Base-by-base conservation (phyloP, 2,888 invertebrate species). In the Strigamia crassipes region DNA sequence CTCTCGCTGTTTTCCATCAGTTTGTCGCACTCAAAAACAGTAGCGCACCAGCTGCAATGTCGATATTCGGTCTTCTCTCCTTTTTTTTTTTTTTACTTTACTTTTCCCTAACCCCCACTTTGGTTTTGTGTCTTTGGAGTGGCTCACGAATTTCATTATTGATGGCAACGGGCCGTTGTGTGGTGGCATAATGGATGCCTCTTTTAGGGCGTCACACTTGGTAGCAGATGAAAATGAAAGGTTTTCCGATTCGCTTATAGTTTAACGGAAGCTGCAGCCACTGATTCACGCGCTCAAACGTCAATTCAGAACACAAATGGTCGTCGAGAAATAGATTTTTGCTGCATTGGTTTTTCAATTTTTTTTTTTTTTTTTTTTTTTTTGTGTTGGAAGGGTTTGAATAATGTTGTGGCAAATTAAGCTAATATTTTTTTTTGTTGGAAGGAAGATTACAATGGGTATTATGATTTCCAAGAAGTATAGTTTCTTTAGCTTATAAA, bases 71-170 rank as follows among this genome's bases (percentile, higher is more conserved):
- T 23, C 18, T 61, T 61, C 23, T 61, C 18, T 61, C 61, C 61
- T 61, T 23, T 61, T 21, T 61, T 61, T 61, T 61, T 23, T 23
- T 61, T 6, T 21, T 61, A 10, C 61, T 61, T 21, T n/a, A 10
- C 61, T 61, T 61, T 61, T 61, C 61, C 61, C 61, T 23, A 61
- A 61, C 61, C 61, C 61, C 61, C 61, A 61, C 61, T 61, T 61
- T 61, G 61, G 61, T 61, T 61, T 61, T 61, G 61, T 61, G 61
- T 61, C 61, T 61, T 61, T 61, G 61, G 61, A 61, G 61, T 61
- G 61, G 61, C 61, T 61, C 61, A 61, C 61, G 61, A 61, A 61
- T 61, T 61, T 61, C 61, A 61, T 61, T 61, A 61, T 61, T 61
- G 61, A 61, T 61, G 61, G 61, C 61, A 61, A 61, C 61, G 61